These are phyloP conservation scores for Drosophila funebris DNA, from an alignment of 1,140 invertebrate genomes.

Conservation along the genomic window DNA sequence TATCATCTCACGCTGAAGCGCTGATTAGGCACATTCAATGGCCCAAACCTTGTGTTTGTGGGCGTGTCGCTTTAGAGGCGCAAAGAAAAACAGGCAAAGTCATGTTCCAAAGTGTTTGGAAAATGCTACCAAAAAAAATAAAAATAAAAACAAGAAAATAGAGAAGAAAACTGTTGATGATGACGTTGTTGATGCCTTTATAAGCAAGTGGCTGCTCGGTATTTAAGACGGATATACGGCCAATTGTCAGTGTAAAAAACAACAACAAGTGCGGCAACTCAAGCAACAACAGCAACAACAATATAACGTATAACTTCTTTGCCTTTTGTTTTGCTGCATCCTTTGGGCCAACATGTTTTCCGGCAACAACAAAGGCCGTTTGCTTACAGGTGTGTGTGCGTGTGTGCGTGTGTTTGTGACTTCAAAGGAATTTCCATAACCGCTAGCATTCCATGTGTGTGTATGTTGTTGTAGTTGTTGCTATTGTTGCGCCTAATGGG, in stretches of 20 bases:
- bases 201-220: constrained; percentile 51
- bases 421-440: constrained; percentile 81
- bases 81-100: constrained; percentile 47
- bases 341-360: constrained; percentile 51
- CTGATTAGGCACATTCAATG: constrained; percentile 66
- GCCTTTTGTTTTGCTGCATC: constrained; percentile 51
- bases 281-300: constrained; percentile 49
- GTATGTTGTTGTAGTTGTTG: constrained; percentile 2
- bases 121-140: constrained; percentile 33
- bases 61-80: constrained; percentile 11
- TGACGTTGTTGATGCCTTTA: constrained; percentile 46
- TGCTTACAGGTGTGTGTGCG: constrained; percentile 4
- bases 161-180: constrained; percentile 16
- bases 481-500: constrained; percentile 58
- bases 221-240: constrained; percentile 60
- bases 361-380: constrained; percentile 39
- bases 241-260: constrained; percentile 65
- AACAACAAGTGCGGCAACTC: constrained; percentile 7
- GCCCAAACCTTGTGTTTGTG: constrained; percentile 14
- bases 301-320: constrained; percentile 11
- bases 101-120: constrained; percentile 50
- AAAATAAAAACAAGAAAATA: not conserved
- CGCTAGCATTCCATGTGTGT: constrained; percentile 71
- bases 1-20: constrained; percentile 45
- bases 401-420: constrained; percentile 26